A percentile compares a stretch with the other conserved stretches of the same genome.
Conservation (phyloP, 2,113 vertebrate genomes). For the Pterophyllum scalare region DNA sequence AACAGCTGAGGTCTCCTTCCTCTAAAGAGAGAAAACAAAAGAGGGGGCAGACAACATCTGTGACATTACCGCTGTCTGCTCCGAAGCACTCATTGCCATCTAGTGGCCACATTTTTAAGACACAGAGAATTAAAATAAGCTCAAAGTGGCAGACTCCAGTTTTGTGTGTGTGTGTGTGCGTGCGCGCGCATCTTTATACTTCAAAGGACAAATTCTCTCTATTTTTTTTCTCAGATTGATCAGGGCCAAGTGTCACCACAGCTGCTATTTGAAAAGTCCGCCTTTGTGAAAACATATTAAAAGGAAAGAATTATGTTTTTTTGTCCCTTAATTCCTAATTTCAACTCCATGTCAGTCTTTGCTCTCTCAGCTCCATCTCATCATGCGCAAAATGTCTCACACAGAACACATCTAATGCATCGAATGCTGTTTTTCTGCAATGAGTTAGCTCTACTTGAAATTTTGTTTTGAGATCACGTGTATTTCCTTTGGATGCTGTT, state of each 20-base stretch:
- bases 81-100: conserved; percentile 66
- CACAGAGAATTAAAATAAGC: conserved; percentile 15
- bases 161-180: not conserved
- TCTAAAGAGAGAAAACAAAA: conserved; percentile 81
- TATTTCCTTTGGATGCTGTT: conserved; percentile 48
- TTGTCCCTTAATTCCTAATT: not conserved
- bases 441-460: conserved; percentile 39
- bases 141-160: conserved; percentile 4
- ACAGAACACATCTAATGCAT: conserved; percentile 7
- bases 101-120: conserved; percentile 63
- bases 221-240: not conserved
- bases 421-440: conserved; percentile 9
- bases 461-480: conserved; percentile 43
- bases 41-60: conserved; percentile 83
- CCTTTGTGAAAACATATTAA: conserved; percentile 19
- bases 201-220: conserved; percentile 8
- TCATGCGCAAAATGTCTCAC: conserved; percentile 1
- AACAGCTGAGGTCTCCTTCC: conserved; percentile 86
- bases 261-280: conserved; percentile 14
- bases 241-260: conserved; percentile 35
- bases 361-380: not conserved
- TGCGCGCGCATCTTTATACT: conserved; percentile 3
- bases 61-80: conserved; percentile 69
- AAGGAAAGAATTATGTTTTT: not conserved
- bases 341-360: not conserved